These are phyloP conservation scores for Sebastes goodei DNA, from an alignment of 2,797 vertebrate species.

Conservation along the genomic window DNA sequence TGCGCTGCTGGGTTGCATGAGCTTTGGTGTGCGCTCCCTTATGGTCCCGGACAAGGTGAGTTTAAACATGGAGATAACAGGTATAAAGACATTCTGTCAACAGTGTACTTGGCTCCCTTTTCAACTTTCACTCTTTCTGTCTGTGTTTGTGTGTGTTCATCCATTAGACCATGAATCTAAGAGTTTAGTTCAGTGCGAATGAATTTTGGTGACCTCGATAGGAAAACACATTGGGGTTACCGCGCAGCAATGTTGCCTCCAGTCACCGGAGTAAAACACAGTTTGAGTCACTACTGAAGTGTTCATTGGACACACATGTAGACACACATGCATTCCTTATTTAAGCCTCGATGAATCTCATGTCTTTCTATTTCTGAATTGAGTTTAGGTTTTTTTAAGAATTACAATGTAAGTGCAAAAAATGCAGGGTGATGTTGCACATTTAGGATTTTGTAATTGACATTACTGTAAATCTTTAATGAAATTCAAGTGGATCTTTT, in stretches of 20 bases:
- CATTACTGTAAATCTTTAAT: neutral
- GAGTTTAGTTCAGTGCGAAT: constrained; percentile 63
- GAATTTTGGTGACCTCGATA: constrained; percentile 66
- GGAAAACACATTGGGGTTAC: constrained; percentile 72
- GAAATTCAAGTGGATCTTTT: neutral
- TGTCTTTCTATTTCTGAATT: neutral
- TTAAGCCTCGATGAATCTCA: neutral
- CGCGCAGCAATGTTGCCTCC: constrained; percentile 21
- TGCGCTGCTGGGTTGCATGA: constrained; percentile 89
- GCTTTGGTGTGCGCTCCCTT: constrained; percentile 89
- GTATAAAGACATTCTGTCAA: constrained; percentile 25
- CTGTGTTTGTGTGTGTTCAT: constrained; percentile 13
- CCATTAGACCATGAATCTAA: constrained; percentile 58
- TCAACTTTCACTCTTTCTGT: constrained; percentile 1
- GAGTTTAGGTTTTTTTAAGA: neutral
- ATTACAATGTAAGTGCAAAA: neutral
- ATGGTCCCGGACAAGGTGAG: constrained; percentile 85
- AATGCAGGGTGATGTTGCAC: neutral
- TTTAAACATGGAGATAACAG: constrained; percentile 6
- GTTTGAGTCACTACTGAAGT: constrained; percentile 48
- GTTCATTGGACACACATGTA: constrained; percentile 16
- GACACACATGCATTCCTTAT: neutral
- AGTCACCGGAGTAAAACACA: constrained; percentile 37
- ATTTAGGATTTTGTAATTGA: neutral
- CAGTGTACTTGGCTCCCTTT: neutral